Evolutionary conservation across 2,113 vertebrate genomes (phyloP).

Genomic region (Embiotoca jacksoni): DNA sequence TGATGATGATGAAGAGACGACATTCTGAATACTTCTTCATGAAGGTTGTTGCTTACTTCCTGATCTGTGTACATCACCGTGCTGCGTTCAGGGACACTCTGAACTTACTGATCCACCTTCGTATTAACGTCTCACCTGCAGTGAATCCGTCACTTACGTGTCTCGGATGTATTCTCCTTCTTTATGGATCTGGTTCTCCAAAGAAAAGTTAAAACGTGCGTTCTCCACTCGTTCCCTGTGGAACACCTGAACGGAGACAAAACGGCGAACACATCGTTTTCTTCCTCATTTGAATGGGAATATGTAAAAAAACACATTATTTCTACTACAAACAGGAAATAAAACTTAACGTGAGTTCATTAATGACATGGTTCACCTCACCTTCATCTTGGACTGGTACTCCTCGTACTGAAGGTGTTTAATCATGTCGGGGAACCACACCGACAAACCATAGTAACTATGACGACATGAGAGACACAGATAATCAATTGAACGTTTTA

Average conservation of each 20-base stretch:
- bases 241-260: constrained; percentile 76
- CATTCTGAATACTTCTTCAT: too few relatives aligned
- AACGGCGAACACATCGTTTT: neutral
- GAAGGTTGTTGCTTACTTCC: too few relatives aligned
- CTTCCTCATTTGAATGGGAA: too few relatives aligned
- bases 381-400: constrained; percentile 89
- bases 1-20: too few relatives aligned
- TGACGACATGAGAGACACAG: constrained; percentile 30
- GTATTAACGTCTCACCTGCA: too few relatives aligned
- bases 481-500: neutral
- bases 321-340: too few relatives aligned
- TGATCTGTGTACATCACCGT: too few relatives aligned
- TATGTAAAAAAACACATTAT: too few relatives aligned
- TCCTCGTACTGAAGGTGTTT: constrained; percentile 93
- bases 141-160: constrained; percentile 83
- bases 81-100: too few relatives aligned
- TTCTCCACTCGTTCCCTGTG: constrained; percentile 87
- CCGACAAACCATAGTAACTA: constrained; percentile 95
- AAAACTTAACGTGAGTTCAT: too few relatives aligned
- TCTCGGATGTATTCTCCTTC: constrained; percentile 91
- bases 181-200: constrained; percentile 94
- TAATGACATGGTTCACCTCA: constrained; percentile 15
- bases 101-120: too few relatives aligned
- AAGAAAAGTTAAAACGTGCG: constrained; percentile 94
- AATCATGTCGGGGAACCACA: constrained; percentile 99